Conservation (phyloP, 2,797 vertebrate species). For the Pogoniulus pusillus region DNA sequence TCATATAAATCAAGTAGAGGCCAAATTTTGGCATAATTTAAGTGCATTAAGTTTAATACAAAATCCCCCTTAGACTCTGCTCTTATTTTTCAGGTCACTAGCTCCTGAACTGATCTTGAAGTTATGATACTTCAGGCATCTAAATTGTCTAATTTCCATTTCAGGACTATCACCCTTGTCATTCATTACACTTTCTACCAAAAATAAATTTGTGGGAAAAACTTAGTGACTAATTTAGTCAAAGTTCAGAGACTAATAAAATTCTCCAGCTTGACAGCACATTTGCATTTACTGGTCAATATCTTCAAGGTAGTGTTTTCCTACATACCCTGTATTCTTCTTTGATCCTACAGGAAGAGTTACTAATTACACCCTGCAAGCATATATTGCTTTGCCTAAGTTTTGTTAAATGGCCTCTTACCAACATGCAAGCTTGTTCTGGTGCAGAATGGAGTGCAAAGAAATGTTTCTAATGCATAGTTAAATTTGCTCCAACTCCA, state of each 20-base stretch:
- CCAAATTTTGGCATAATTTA: conserved; percentile 57
- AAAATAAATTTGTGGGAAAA: neutral
- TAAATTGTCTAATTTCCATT: neutral
- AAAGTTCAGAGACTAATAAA: neutral
- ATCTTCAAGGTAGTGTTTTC: neutral
- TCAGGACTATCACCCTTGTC: neutral
- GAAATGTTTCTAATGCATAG: neutral
- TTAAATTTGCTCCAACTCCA: neutral
- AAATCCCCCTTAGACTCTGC: neutral
- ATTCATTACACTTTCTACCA: neutral
- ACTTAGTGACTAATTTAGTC: conserved; percentile 24
- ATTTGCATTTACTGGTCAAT: neutral
- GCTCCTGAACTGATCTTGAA: neutral
- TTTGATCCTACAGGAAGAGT: neutral
- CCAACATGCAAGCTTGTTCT: neutral
- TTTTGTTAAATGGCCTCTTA: neutral
- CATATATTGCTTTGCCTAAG: neutral
- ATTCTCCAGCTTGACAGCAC: neutral
- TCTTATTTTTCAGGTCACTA: neutral
- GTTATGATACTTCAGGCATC: neutral
- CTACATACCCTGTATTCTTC: neutral
- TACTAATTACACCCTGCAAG: neutral
- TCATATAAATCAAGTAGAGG: conserved; percentile 47
- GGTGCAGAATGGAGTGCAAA: neutral
- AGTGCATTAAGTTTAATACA: conserved; percentile 39